Evolutionary conservation across 2,888 invertebrate species (phyloP).

Genomic region (Drosophila infuscata): DNA sequence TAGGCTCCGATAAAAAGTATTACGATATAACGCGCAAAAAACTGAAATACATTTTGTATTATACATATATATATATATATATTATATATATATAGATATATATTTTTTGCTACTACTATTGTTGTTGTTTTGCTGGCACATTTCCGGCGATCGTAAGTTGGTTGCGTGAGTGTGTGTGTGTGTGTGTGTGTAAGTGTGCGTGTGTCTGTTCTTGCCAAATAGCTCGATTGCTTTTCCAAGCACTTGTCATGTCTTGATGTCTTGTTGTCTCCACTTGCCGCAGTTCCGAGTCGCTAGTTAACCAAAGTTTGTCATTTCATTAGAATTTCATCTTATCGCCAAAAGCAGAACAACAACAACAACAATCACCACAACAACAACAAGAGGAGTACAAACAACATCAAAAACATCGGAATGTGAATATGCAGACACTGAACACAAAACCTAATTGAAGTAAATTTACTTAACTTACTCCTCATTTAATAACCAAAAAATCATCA

Average conservation of each 20-base stretch:
- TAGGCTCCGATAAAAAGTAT: constrained; percentile 40
- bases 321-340: constrained; percentile 62
- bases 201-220: constrained; percentile 25
- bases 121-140: constrained; percentile 22
- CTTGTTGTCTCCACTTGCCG: constrained; percentile 39
- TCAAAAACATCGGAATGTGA: neutral
- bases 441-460: neutral
- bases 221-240: constrained; percentile 49
- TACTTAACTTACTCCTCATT: neutral
- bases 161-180: neutral
- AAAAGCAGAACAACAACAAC: constrained; percentile 18
- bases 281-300: constrained; percentile 45
- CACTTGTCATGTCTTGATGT: constrained; percentile 36
- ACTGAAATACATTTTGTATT: constrained; percentile 29
- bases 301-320: constrained; percentile 59
- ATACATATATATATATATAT: neutral
- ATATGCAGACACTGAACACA: neutral
- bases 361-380: neutral
- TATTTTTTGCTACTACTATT: constrained; percentile 9
- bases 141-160: constrained; percentile 48
- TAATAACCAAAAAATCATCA: neutral
- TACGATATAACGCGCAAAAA: constrained; percentile 31
- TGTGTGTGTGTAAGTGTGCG: neutral
- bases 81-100: neutral
- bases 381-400: neutral